A percentile compares a stretch with the other conserved stretches of the same genome.
phyloP scores from a whole-genome alignment of 2,888 invertebrate species.

The Alviniconcha strummeri region DNA sequence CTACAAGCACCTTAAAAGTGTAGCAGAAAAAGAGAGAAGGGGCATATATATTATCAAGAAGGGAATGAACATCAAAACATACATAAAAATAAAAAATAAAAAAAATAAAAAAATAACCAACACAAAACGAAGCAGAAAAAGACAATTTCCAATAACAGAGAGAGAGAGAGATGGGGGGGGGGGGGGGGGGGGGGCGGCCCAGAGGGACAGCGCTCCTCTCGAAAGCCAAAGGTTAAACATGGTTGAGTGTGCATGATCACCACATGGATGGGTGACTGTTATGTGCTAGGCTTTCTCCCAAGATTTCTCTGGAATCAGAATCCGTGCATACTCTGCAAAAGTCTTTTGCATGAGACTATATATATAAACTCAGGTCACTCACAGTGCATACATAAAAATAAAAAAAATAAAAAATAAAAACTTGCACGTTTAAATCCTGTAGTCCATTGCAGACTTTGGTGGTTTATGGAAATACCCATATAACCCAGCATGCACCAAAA shows the following conservation, averaged over 20 bases:
- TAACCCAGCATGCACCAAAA: no score
- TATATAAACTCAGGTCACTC: not conserved
- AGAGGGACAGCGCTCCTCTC: not conserved
- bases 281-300: no score
- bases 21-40: not conserved
- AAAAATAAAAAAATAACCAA: no score
- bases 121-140: not conserved
- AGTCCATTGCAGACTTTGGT: not conserved
- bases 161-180: not conserved
- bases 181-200: not conserved
- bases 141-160: not conserved
- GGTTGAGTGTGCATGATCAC: not conserved
- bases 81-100: no score
- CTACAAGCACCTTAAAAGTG: no score
- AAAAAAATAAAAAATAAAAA: not conserved
- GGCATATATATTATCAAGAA: not conserved
- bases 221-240: not conserved
- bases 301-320: no score
- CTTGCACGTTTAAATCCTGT: not conserved
- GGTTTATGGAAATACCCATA: not conserved
- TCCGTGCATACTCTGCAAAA: no score
- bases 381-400: not conserved
- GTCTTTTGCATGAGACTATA: no score
- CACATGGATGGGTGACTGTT: no score
- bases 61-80: not conserved